These are phyloP conservation scores for Drosophila neonasuta DNA, from an alignment of 2,888 invertebrate species.

Conservation along the genomic window DNA sequence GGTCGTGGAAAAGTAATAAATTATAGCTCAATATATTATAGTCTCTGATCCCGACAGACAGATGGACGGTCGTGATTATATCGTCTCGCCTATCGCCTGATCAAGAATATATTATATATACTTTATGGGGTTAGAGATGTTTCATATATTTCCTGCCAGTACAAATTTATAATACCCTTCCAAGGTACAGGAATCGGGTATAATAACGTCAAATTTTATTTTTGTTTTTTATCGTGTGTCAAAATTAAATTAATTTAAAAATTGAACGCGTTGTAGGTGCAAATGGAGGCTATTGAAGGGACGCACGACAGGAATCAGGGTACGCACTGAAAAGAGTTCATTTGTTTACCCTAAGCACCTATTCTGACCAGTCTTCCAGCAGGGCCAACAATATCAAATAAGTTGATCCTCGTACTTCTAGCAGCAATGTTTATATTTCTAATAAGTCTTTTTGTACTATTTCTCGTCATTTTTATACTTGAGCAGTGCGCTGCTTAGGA, in stretches of 20 bases:
- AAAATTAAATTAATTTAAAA: background rate
- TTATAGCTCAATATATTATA: too few relatives aligned
- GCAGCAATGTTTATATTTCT: background rate
- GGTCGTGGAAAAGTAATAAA: too few relatives aligned
- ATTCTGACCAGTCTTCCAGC: background rate
- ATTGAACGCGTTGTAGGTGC: background rate
- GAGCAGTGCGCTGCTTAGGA: background rate
- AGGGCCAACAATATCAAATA: background rate
- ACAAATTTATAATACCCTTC: too few relatives aligned
- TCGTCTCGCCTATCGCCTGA: too few relatives aligned
- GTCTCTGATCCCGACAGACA: too few relatives aligned
- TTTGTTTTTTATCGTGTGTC: background rate
- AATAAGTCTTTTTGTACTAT: background rate
- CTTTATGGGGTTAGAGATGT: too few relatives aligned
- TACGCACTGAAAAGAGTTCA: background rate
- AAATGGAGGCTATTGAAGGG: background rate
- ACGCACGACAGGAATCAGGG: background rate
- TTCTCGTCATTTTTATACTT: background rate
- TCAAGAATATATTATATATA: too few relatives aligned
- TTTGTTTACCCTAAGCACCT: background rate
- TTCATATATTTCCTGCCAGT: too few relatives aligned
- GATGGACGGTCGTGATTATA: too few relatives aligned
- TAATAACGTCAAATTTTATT: background rate
- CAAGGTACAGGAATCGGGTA: too few relatives aligned
- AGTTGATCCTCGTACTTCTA: background rate